These are phyloP conservation scores for Echinarachnius parma DNA, from an alignment of 53 echinoderm and acorn worm species.

Conservation along the genomic window DNA sequence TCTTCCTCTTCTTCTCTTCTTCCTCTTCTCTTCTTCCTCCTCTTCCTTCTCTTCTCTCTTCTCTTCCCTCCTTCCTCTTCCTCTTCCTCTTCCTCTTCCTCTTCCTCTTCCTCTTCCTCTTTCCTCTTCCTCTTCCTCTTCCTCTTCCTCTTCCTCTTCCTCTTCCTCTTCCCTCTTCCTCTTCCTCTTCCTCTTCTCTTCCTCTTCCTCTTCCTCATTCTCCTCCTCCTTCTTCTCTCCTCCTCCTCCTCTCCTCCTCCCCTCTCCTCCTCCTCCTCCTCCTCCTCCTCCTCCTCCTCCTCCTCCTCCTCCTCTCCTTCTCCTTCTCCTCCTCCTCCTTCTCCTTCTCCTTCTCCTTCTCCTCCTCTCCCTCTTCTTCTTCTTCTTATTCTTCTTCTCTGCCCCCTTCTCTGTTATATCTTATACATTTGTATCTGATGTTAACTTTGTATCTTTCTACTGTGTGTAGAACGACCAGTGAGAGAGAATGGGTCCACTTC, in stretches of 20 bases:
- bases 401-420: too few species aligned
- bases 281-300: not conserved
- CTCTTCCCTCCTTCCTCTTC: conserved; percentile 34
- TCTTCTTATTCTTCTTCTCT: too few species aligned
- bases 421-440: too few species aligned
- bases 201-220: not conserved
- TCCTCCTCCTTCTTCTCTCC: not conserved
- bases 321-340: not conserved
- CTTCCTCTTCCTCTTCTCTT: not conserved
- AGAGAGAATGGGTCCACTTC: too few species aligned
- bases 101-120: too few species aligned
- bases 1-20: too few species aligned
- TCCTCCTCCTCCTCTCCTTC: not conserved
- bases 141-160: too few species aligned
- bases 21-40: too few species aligned
- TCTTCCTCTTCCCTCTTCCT: not conserved
- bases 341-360: conserved; percentile 6
- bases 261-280: not conserved
- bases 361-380: not conserved
- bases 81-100: too few species aligned
- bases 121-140: too few species aligned
- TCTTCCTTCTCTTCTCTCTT: conserved; percentile 26
- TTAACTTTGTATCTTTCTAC: too few species aligned
- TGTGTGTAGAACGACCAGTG: too few species aligned
- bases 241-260: not conserved